These are phyloP conservation scores for Aplodontia rufa DNA, from an alignment of 2,113 vertebrate species.

Conservation along the genomic window DNA sequence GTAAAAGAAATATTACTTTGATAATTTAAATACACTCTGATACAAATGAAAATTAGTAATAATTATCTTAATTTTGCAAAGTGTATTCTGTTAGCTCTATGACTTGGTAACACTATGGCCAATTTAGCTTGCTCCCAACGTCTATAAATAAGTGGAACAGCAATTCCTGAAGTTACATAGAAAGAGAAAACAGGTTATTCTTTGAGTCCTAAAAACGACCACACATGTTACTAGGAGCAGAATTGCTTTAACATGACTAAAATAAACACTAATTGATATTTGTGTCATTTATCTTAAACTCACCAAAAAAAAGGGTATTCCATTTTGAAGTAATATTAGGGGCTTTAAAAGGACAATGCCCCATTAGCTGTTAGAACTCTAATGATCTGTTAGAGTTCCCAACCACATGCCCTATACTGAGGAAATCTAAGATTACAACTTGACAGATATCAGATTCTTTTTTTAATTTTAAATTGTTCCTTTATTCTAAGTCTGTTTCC, in stretches of 20 bases:
- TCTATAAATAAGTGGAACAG: not conserved
- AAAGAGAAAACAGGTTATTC: not conserved
- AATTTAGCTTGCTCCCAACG: not conserved
- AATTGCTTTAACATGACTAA: not conserved
- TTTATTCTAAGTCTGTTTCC: not conserved
- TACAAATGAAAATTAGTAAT: not conserved
- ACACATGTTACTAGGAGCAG: not conserved
- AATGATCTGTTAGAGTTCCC: not conserved
- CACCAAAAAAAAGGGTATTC: not conserved
- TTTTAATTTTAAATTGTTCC: constrained; percentile 21
- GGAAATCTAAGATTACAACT: not conserved
- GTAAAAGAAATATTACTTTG: not conserved
- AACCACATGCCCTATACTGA: not conserved
- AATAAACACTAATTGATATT: not conserved
- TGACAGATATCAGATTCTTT: constrained; percentile 2
- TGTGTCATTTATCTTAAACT: not conserved
- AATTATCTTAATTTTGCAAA: not conserved
- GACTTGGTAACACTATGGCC: not conserved
- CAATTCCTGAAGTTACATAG: not conserved
- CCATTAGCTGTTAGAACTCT: not conserved
- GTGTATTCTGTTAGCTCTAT: not conserved
- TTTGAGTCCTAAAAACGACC: not conserved
- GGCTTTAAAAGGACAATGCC: not conserved
- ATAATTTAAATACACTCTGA: not conserved
- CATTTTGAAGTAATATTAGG: not conserved